Conservation (phyloP, 2,113 vertebrate genomes). For the Cottus gobio region DNA sequence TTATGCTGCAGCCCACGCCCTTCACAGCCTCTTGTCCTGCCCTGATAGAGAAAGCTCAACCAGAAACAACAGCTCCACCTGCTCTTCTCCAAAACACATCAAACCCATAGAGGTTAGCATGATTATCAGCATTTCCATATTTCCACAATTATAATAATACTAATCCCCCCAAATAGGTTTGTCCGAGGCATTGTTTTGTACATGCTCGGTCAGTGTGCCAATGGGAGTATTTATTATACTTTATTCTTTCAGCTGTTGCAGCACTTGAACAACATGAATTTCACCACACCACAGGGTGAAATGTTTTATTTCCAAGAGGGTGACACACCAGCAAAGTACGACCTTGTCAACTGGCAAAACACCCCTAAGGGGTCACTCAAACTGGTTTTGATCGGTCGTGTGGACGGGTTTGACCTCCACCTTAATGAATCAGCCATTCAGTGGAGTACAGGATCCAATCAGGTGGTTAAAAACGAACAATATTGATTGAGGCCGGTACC, state of each 20-base stretch:
- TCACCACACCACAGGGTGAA: constrained; percentile 79
- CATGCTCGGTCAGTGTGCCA: neutral
- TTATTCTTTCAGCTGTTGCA: constrained; percentile 74
- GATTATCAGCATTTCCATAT: constrained; percentile 13
- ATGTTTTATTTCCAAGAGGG: constrained; percentile 76
- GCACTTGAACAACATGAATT: constrained; percentile 74
- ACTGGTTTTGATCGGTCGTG: constrained; percentile 71
- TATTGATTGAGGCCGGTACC: neutral
- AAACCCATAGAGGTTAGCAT: constrained; percentile 69
- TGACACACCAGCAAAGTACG: constrained; percentile 76
- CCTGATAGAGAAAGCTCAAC: constrained; percentile 33
- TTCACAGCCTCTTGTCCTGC: constrained; percentile 80
- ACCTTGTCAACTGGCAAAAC: constrained; percentile 82
- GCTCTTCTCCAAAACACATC: constrained; percentile 65
- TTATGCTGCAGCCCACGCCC: constrained; percentile 81
- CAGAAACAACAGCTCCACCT: constrained; percentile 53
- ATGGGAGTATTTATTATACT: neutral
- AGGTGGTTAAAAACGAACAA: constrained; percentile 22
- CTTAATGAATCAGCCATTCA: constrained; percentile 76
- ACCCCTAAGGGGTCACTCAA: constrained; percentile 57
- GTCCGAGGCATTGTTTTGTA: too few relatives aligned
- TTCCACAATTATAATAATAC: neutral
- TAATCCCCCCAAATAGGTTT: neutral
- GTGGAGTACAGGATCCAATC: constrained; percentile 69
- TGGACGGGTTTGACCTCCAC: constrained; percentile 70